A percentile compares a stretch with the other conserved stretches of the same genome.
These are phyloP conservation scores for Acanthurus tractus DNA, from an alignment of 2,797 vertebrate species.

Conservation along the genomic window DNA sequence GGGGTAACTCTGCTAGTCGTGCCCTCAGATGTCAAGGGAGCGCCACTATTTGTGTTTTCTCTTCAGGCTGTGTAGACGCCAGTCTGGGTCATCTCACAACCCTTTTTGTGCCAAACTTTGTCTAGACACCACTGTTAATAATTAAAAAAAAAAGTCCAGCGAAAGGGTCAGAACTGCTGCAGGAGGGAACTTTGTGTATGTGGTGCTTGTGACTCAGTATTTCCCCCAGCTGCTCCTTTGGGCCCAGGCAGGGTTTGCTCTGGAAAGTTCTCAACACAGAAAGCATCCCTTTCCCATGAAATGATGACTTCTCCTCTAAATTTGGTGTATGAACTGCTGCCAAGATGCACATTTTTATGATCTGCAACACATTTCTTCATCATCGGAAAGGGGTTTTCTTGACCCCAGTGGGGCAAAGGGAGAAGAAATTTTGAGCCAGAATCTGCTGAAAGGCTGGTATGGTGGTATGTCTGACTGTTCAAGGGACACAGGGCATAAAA, in stretches of 20 bases:
- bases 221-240: constrained; percentile 71
- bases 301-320: constrained; percentile 47
- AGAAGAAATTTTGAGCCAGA: neutral
- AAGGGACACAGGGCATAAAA: neutral
- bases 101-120: constrained; percentile 19
- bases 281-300: constrained; percentile 58
- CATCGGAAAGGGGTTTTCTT: constrained; percentile 20
- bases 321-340: constrained; percentile 23
- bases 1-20: neutral
- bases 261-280: constrained; percentile 41
- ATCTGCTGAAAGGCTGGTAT: neutral
- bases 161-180: constrained; percentile 29
- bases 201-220: constrained; percentile 60
- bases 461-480: neutral
- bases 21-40: neutral
- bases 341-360: constrained; percentile 39
- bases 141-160: constrained; percentile 29
- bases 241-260: constrained; percentile 53
- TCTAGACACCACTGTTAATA: constrained; percentile 59
- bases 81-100: constrained; percentile 19
- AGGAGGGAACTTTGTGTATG: constrained; percentile 20
- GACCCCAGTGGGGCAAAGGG: constrained; percentile 6
- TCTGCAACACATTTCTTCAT: constrained; percentile 19
- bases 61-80: constrained; percentile 41
- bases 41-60: neutral